Evolutionary conservation across 2,888 invertebrate genomes (phyloP).

Genomic region (Itoplectis maculator): DNA sequence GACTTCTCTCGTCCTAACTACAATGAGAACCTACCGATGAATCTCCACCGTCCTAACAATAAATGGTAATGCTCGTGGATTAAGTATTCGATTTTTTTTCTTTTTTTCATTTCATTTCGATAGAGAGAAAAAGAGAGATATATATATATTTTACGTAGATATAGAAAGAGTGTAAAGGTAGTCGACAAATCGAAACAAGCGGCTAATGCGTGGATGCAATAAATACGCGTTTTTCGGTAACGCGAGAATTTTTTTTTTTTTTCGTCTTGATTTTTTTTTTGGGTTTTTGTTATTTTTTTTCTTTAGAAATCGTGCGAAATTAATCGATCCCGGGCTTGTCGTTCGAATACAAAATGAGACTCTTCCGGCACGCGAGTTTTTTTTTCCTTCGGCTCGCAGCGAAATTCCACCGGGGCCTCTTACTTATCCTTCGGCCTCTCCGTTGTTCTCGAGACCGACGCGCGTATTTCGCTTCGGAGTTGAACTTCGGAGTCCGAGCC

Average conservation of each 20-base stretch:
- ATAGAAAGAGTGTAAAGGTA: conserved; percentile 58
- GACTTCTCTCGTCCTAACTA: conserved; percentile 39
- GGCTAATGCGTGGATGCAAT: conserved; percentile 56
- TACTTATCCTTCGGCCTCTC: background rate
- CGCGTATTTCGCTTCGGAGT: background rate
- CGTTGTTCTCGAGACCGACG: background rate
- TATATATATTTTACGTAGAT: conserved; percentile 47
- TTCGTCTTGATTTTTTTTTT: background rate
- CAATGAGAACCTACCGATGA: conserved; percentile 54
- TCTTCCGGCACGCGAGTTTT: conserved; percentile 10
- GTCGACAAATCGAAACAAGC: conserved; percentile 56
- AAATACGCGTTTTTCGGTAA: conserved; percentile 17
- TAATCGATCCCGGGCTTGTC: conserved; percentile 16
- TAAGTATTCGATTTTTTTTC: conserved; percentile 58
- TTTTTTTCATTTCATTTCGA: conserved; percentile 51
- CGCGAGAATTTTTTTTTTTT: conserved; percentile 8
- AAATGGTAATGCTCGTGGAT: conserved; percentile 62
- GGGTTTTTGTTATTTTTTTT: conserved; percentile 3
- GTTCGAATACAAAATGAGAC: conserved; percentile 8
- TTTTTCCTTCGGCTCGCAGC: too few relatives aligned
- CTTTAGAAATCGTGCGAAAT: conserved; percentile 12
- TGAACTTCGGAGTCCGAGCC: conserved; percentile 8
- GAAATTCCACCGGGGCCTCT: background rate
- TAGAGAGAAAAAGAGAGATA: conserved; percentile 60
- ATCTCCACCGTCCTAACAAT: conserved; percentile 57